Conservation (phyloP, 2,888 invertebrate genomes). For the Tanytarsus gracilentus region DNA sequence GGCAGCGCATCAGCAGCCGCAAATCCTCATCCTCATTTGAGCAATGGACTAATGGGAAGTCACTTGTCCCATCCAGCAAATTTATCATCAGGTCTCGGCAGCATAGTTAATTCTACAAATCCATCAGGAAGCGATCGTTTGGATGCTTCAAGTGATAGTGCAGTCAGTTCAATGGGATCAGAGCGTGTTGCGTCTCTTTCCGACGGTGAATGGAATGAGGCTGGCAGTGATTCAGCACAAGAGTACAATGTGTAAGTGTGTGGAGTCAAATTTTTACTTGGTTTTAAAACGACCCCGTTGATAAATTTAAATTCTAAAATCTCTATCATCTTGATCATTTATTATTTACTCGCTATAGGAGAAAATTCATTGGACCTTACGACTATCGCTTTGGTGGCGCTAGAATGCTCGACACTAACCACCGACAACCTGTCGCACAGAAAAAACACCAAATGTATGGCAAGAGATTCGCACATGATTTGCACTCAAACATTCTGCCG, state of each 20-base stretch:
- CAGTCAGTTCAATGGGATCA: constrained; percentile 87
- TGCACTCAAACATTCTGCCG: background rate
- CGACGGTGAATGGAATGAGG: constrained; percentile 85
- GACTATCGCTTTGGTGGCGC: constrained; percentile 53
- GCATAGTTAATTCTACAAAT: constrained; percentile 32
- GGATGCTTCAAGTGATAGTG: constrained; percentile 83
- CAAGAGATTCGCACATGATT: constrained; percentile 72
- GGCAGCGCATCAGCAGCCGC: constrained; percentile 40
- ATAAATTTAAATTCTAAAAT: background rate
- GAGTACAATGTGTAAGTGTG: constrained; percentile 51
- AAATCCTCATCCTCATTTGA: background rate
- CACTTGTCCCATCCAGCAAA: constrained; percentile 31
- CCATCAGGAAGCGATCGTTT: constrained; percentile 50
- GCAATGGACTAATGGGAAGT: constrained; percentile 1
- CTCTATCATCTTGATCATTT: background rate
- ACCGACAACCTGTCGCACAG: constrained; percentile 58
- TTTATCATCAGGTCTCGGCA: constrained; percentile 36
- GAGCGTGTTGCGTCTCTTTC: constrained; percentile 81
- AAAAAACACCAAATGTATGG: constrained; percentile 92
- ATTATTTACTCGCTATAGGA: constrained; percentile 20
- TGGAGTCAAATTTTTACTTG: background rate
- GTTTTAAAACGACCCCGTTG: background rate
- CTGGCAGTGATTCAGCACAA: constrained; percentile 73
- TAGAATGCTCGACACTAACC: constrained; percentile 47
- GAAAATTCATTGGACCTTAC: constrained; percentile 50